Evolutionary conservation across 2,797 vertebrate genomes (phyloP), one percentile per base, ranked within the genome.

Genomic region (Hyperoplus immaculatus): DNA sequence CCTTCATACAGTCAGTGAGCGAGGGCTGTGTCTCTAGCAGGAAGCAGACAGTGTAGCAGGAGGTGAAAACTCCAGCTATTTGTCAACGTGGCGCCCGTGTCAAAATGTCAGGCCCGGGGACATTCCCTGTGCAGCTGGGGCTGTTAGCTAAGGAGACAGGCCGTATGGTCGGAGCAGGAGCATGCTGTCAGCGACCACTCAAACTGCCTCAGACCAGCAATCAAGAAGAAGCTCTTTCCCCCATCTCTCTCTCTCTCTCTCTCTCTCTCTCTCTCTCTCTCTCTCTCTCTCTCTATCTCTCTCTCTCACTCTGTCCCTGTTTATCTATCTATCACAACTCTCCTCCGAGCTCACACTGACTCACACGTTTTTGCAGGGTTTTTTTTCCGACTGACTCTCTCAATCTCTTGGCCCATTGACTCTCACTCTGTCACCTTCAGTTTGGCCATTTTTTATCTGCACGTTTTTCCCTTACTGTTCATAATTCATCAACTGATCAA

Each of bases 61-160:
- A 95, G 95, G 95, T 93, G 94, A 94, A 95, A 95, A 93, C 94
- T 95, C 94, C 89, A 94, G 94, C 95, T 96, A 96, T 96, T 96
- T 96, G 95, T 96, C 95, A 96, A 94, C 87, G 94, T 91, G 93
- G 94, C 90, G 93, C 93, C 94, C 89, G 85, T 96, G 95, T 96
- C 95, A 96, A 95, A 93, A 93, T 96, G 95, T 96, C 95, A 96
- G 93, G 92, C 93, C 93, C 73, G 69, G 93, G 94, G 95, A 95
- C 94, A 94, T 92, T 93, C 92, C 92, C 93, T 41, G 89, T 94
- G 93, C 95, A 96, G 95, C 95, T 95, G 94, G 29, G 95, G 90
- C 94, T 94, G 94, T 94, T 95, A 94, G 94, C 91, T 84, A 89
- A 93, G 90, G 92, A 95, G 95, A 95, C 95, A 95, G 93, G 93